Conservation (phyloP, 2,113 vertebrate genomes). For the Laticauda colubrina region DNA sequence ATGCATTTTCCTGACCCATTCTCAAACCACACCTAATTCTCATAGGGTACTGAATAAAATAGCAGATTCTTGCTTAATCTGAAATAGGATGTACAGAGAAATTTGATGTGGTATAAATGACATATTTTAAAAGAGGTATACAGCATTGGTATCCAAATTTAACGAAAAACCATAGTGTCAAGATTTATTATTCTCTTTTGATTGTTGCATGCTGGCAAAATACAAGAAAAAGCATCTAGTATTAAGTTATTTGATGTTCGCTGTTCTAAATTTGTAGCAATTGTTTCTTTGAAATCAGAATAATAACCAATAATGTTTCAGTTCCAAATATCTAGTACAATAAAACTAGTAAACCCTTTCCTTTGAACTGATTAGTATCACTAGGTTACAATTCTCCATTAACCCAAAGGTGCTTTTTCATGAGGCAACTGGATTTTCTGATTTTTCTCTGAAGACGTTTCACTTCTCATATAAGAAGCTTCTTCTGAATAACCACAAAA, state of each 20-base stretch:
- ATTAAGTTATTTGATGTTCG: background rate
- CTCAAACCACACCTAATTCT: background rate
- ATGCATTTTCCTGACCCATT: background rate
- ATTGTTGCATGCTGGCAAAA: background rate
- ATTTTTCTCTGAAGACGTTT: no score
- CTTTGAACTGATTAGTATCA: background rate
- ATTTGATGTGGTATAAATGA: background rate
- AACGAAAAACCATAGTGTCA: background rate
- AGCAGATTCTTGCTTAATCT: background rate
- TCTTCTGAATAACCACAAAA: no score
- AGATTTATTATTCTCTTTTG: background rate
- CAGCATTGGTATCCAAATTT: background rate
- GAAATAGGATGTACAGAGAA: background rate
- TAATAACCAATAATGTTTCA: background rate
- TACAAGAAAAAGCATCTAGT: background rate
- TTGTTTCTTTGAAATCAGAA: conserved; percentile 2
- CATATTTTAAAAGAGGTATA: background rate
- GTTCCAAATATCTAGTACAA: background rate
- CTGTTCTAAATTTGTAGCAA: background rate
- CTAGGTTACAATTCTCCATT: background rate
- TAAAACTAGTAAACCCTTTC: background rate
- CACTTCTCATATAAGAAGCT: no score
- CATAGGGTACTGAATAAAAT: background rate
- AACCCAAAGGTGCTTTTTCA: no score
- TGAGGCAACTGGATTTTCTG: no score